A percentile compares a stretch with the other conserved stretches of the same genome.
These are phyloP conservation scores for Furcula furcula DNA, from an alignment of 2,888 invertebrate species.

Conservation along the genomic window DNA sequence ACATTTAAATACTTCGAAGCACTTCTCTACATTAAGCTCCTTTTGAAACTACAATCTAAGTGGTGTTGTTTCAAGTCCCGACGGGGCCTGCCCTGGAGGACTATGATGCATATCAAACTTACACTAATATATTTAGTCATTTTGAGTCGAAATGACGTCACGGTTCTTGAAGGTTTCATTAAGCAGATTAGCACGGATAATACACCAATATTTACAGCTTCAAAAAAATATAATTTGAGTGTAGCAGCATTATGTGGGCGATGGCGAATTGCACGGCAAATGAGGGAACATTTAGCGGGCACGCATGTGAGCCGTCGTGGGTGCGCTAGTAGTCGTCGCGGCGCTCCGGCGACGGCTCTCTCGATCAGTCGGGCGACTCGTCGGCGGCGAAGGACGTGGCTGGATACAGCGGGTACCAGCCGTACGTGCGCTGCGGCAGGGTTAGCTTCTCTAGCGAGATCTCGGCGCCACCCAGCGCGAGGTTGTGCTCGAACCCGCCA, in stretches of 20 bases:
- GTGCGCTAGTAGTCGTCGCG: conserved; percentile 57
- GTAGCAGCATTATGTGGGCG: conserved; percentile 28
- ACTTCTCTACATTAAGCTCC: conserved; percentile 50
- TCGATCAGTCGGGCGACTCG: conserved; percentile 79
- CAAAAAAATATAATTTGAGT: conserved; percentile 13
- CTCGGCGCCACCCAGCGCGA: conserved; percentile 90
- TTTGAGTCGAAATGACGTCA: background rate
- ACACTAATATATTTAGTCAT: conserved; percentile 2
- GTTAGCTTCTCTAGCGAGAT: conserved; percentile 91
- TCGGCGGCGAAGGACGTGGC: conserved; percentile 89
- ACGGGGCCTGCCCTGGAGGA: conserved; percentile 22
- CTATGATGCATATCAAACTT: conserved; percentile 11
- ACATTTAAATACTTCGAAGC: conserved; percentile 39
- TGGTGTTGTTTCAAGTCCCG: conserved; percentile 29
- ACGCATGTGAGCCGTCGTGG: conserved; percentile 52
- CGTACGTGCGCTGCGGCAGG: conserved; percentile 89
- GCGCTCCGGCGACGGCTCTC: conserved; percentile 79
- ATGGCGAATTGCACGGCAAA: conserved; percentile 18
- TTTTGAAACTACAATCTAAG: conserved; percentile 42
- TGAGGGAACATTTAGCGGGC: conserved; percentile 11
- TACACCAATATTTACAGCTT: conserved; percentile 28
- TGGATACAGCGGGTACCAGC: conserved; percentile 96
- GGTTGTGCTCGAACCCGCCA: conserved; percentile 93
- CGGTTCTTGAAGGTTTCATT: background rate
- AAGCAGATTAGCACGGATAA: background rate